Conservation (phyloP, 1,140 invertebrate species). For the Mylabris phalerata region DNA sequence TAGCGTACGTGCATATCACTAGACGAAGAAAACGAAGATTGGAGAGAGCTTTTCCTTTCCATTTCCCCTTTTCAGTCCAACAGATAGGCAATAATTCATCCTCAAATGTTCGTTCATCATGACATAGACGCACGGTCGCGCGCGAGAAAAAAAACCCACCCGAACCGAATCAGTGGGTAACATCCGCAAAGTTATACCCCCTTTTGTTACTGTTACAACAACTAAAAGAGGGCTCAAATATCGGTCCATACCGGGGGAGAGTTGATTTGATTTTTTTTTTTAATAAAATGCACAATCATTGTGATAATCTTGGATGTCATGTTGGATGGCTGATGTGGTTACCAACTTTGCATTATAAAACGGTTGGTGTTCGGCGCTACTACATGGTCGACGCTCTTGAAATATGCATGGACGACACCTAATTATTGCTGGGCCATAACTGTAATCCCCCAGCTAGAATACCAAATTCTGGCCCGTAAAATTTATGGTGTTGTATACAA, state of each 20-base stretch:
- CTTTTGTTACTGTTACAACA: no score
- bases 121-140: constrained; percentile 18
- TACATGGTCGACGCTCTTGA: constrained; percentile 13
- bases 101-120: constrained; percentile 19
- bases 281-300: no score
- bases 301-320: neutral
- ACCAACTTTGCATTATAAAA: constrained; percentile 17
- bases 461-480: constrained; percentile 24
- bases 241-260: no score
- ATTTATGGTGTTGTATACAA: constrained; percentile 18
- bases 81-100: constrained; percentile 37
- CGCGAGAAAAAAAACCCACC: constrained; percentile 24
- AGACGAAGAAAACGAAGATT: constrained; percentile 15
- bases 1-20: constrained; percentile 6
- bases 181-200: no score
- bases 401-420: constrained; percentile 25
- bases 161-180: constrained; percentile 17
- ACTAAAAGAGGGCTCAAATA: no score
- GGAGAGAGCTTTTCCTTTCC: constrained; percentile 32
- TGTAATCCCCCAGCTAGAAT: constrained; percentile 24
- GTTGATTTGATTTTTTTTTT: no score
- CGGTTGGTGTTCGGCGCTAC: neutral
- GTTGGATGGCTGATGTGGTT: constrained; percentile 2
- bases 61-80: constrained; percentile 33
- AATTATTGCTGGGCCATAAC: constrained; percentile 26